Evolutionary conservation across 2,797 vertebrate genomes (phyloP).

Genomic region (Cyclopterus lumpus): DNA sequence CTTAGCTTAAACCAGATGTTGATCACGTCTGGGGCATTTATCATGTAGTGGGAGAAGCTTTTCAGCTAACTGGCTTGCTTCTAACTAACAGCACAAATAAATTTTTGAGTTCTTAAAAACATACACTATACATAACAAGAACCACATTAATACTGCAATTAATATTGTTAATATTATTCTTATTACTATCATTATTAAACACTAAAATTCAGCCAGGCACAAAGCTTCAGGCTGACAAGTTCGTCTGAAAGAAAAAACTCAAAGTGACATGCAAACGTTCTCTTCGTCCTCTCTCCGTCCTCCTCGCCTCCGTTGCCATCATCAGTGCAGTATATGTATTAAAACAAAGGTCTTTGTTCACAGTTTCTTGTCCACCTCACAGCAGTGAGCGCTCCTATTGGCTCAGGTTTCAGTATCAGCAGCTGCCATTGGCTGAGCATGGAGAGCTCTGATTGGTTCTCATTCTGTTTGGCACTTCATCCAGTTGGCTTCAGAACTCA

Average conservation of each 20-base stretch:
- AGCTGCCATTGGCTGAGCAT: constrained; percentile 65
- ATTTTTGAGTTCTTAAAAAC: constrained; percentile 63
- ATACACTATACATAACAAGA: constrained; percentile 74
- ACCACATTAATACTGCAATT: constrained; percentile 71
- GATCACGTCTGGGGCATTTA: constrained; percentile 23
- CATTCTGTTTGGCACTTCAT: constrained; percentile 69
- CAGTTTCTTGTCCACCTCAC: constrained; percentile 40
- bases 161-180: constrained; percentile 69
- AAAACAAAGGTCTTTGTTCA: constrained; percentile 55
- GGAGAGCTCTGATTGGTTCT: constrained; percentile 58
- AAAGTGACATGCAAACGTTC: constrained; percentile 73
- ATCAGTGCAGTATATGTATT: constrained; percentile 52
- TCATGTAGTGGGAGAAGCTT: constrained; percentile 36
- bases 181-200: constrained; percentile 68
- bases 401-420: constrained; percentile 73
- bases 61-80: constrained; percentile 32
- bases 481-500: constrained; percentile 58
- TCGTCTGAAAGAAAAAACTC: constrained; percentile 59
- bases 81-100: constrained; percentile 48
- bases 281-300: constrained; percentile 12
- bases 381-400: constrained; percentile 50
- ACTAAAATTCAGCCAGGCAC: constrained; percentile 67
- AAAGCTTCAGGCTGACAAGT: constrained; percentile 65
- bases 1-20: constrained; percentile 26
- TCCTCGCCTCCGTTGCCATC: constrained; percentile 12